Conservation (phyloP, 1,140 invertebrate species). For the Rhagoletis zephyria region DNA sequence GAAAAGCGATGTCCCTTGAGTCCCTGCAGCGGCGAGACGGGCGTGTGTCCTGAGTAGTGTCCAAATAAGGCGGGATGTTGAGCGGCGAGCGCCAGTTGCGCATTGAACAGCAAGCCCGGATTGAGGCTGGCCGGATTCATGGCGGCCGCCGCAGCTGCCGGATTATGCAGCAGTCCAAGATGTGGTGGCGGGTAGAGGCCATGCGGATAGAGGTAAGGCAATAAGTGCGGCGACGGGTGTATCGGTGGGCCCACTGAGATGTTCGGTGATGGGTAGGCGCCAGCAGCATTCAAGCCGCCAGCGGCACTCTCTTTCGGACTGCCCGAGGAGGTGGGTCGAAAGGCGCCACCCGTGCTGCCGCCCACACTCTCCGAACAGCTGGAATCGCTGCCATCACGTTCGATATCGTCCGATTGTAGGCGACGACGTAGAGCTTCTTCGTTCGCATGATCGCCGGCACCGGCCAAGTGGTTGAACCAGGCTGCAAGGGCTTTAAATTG, state of each 20-base stretch:
- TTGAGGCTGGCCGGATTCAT: constrained; percentile 78
- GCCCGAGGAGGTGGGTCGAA: constrained; percentile 76
- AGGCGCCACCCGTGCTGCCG: constrained; percentile 76
- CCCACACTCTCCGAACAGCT: constrained; percentile 79
- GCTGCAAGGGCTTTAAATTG: constrained; percentile 72
- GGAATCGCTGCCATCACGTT: constrained; percentile 79
- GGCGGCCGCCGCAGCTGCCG: constrained; percentile 76
- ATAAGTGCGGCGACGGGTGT: constrained; percentile 84
- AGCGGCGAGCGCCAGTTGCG: constrained; percentile 84
- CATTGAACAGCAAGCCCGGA: constrained; percentile 86
- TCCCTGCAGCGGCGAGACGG: constrained; percentile 76
- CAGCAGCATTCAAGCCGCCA: constrained; percentile 74
- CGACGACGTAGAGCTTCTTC: constrained; percentile 75
- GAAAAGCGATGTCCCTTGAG: constrained; percentile 80
- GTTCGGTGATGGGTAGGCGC: constrained; percentile 84
- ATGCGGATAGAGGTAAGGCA: constrained; percentile 91
- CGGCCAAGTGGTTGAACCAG: constrained; percentile 76
- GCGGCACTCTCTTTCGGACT: constrained; percentile 75
- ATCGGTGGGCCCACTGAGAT: constrained; percentile 90
- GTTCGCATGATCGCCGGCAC: constrained; percentile 73
- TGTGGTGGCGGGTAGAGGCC: constrained; percentile 87
- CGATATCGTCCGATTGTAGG: constrained; percentile 77
- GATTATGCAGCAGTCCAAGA: constrained; percentile 76
- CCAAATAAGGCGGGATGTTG: constrained; percentile 85
- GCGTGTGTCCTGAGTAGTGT: constrained; percentile 78